Evolutionary conservation across 2,888 invertebrate genomes (phyloP), one percentile per base, ranked within the genome.

Genomic region (Elysia crispata): DNA sequence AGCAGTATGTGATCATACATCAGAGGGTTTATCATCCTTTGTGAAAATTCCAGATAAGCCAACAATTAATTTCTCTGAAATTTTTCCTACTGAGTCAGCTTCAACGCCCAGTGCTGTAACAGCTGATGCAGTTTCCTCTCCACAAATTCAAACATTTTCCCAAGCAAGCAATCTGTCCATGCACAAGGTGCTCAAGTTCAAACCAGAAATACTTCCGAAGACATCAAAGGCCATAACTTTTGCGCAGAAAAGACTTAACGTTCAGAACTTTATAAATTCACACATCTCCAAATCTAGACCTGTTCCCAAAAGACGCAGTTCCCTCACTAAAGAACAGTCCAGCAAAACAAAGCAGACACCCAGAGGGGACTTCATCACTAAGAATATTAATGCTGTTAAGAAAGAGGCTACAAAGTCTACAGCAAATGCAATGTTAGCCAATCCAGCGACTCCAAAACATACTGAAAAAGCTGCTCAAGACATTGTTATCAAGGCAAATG

Each of bases 151-250:
- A 41, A 6, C 11, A 41, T 60, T 60, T 60, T 3, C 60, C 8
- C 15, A 54, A 54, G 15, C 20, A 60, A 23, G 15, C 60, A 60
- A 5, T 23, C 11, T 41, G 41, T 41, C 41, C 11, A 6, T 41
- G 3, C n/a, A n/a, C n/a, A n/a, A n/a, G 54, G 13, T 20, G 13
- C 11, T 41, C n/a, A 77, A 77, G 54, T 6, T 49, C 23, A 77
- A 77, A 28, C 77, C 77, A 49, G 31, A 70, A 18, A 62, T n/a
- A n/a, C 30, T 77, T 28, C 77, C 77, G 6, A 77, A 77, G 25
- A 31, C 77, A 25, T 62, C 49, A 25, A 77, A 77, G 50, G 15
- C 57, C 23, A 31, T 49, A 15, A n/a, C 69, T 6, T 18, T 66
- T 20, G 33, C 30, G 11, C 28, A 69, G n/a, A 28, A 25, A 62